Percentiles rank a stretch among this genome's conserved stretches.
Conservation (phyloP, 1,140 invertebrate genomes). For the Eupeodes corollae region DNA sequence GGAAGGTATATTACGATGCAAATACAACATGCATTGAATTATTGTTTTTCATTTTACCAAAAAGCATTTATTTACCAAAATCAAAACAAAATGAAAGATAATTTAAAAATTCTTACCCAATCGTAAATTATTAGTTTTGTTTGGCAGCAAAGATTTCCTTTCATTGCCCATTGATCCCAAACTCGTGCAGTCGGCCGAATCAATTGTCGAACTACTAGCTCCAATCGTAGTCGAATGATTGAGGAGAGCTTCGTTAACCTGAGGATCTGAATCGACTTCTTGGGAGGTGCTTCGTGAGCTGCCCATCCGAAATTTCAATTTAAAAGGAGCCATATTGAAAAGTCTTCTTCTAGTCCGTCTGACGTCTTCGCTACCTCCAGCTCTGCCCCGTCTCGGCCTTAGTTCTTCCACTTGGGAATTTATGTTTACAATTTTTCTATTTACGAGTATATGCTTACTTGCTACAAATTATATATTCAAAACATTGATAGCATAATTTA, state of each 20-base stretch:
- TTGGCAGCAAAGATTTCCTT: slow-evolving; percentile 25
- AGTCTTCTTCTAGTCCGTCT: too few species aligned
- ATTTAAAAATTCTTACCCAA: slow-evolving; percentile 23
- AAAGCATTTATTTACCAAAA: too few species aligned
- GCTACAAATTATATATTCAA: too few species aligned
- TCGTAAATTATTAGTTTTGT: slow-evolving; percentile 27
- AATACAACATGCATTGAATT: too few species aligned
- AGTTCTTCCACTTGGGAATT: too few species aligned
- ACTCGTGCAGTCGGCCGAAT: slow-evolving; percentile 31
- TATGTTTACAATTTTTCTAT: too few species aligned
- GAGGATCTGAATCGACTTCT: slow-evolving; percentile 34
- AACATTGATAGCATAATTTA: too few species aligned
- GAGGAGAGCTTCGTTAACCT: slow-evolving; percentile 30
- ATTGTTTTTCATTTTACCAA: too few species aligned
- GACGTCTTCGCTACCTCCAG: too few species aligned
- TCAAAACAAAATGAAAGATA: background rate
- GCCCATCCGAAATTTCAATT: slow-evolving; percentile 37
- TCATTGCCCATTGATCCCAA: slow-evolving; percentile 30
- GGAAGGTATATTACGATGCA: too few species aligned
- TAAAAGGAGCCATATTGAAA: slow-evolving; percentile 31
- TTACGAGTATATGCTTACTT: too few species aligned
- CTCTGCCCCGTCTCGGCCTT: too few species aligned
- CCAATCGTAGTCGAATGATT: slow-evolving; percentile 19
- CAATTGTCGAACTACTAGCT: slow-evolving; percentile 33
- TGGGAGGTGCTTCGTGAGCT: slow-evolving; percentile 34